Percentiles rank a stretch among this genome's conserved stretches.
These are phyloP conservation scores for Erebia aethiops DNA, from an alignment of 2,888 invertebrate genomes.

Conservation along the genomic window DNA sequence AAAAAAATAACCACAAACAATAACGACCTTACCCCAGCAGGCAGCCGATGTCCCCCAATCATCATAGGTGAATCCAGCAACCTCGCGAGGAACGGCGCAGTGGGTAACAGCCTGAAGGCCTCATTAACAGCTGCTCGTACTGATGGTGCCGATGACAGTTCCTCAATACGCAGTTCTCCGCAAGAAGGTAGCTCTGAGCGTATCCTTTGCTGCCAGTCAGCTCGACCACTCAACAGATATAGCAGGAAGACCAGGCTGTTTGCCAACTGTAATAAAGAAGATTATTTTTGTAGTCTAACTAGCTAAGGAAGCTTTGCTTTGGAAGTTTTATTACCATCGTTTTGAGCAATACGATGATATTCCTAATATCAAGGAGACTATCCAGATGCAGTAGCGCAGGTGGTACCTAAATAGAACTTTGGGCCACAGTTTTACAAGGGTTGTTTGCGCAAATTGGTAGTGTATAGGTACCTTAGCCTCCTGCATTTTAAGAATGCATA, in stretches of 20 bases:
- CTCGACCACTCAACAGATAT: constrained; percentile 87
- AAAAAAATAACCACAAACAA: constrained; percentile 14
- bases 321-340: too few species aligned
- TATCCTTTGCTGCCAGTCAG: constrained; percentile 86
- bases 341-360: too few species aligned
- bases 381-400: too few species aligned
- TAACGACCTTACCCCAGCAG: constrained; percentile 85
- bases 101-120: constrained; percentile 88
- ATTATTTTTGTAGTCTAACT: background rate
- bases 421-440: too few species aligned
- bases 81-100: constrained; percentile 90
- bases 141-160: constrained; percentile 86
- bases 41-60: constrained; percentile 86
- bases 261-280: constrained; percentile 82
- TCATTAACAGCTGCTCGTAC: constrained; percentile 91
- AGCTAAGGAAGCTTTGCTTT: too few species aligned
- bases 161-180: constrained; percentile 81
- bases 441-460: too few species aligned
- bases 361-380: too few species aligned
- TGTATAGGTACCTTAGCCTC: too few species aligned
- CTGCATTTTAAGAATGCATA: too few species aligned
- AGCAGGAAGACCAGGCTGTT: constrained; percentile 91
- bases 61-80: constrained; percentile 88
- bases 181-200: constrained; percentile 85
- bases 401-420: too few species aligned